These are phyloP conservation scores for Limulus polyphemus DNA, from an alignment of 2,888 invertebrate genomes.

Conservation along the genomic window DNA sequence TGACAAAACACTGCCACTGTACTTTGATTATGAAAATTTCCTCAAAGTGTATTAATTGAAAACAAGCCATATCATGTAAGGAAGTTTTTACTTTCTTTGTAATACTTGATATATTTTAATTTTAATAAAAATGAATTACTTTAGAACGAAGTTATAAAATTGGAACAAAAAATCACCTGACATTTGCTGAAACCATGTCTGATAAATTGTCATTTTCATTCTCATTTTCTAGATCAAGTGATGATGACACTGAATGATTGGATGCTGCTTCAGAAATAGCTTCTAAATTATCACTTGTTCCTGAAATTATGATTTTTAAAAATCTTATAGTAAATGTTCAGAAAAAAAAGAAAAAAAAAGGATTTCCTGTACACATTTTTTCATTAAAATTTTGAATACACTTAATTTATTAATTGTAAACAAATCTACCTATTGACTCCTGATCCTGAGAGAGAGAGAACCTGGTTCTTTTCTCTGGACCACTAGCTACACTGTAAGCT, in stretches of 20 bases:
- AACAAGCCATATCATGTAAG: too few relatives aligned
- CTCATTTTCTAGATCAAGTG: slow-evolving; percentile 59
- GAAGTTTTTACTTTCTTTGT: too few relatives aligned
- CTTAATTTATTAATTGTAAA: too few relatives aligned
- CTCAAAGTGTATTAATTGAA: too few relatives aligned
- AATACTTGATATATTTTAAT: too few relatives aligned
- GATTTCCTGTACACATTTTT: too few relatives aligned
- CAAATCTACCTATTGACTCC: slow-evolving; percentile 46
- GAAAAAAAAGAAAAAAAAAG: too few relatives aligned
- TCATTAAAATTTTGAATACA: too few relatives aligned
- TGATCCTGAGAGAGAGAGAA: slow-evolving; percentile 87
- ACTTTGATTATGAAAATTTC: too few relatives aligned
- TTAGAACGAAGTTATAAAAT: neutral
- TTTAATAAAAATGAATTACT: too few relatives aligned
- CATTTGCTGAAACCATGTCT: slow-evolving; percentile 94
- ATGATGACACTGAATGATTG: slow-evolving; percentile 80
- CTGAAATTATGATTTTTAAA: slow-evolving; percentile 1
- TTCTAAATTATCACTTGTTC: slow-evolving; percentile 71
- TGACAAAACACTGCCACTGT: too few relatives aligned
- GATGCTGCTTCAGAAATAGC: slow-evolving; percentile 91
- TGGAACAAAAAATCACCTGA: slow-evolving; percentile 34
- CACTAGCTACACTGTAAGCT: slow-evolving; percentile 24
- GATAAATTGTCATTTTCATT: slow-evolving; percentile 77
- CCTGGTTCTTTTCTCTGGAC: slow-evolving; percentile 40
- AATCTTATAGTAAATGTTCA: too few relatives aligned